phyloP scores from a whole-genome alignment of 2,113 vertebrate species.

The Solea solea region DNA sequence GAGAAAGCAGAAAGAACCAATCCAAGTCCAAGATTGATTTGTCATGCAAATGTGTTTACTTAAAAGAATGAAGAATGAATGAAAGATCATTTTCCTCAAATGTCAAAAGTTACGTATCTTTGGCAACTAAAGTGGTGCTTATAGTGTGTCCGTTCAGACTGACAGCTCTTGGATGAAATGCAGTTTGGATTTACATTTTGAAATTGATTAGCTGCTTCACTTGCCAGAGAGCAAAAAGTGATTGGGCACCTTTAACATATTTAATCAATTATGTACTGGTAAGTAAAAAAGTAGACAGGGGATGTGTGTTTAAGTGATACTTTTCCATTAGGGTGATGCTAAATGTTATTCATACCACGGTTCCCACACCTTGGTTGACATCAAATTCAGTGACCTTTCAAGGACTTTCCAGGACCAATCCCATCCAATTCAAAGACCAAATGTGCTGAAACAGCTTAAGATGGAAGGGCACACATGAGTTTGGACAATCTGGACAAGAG shows the following conservation, averaged over 20 bases:
- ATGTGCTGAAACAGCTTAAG: too few relatives aligned
- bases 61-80: neutral
- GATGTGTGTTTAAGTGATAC: too few relatives aligned
- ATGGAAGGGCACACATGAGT: too few relatives aligned
- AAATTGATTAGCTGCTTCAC: neutral
- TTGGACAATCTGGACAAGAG: too few relatives aligned
- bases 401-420: too few relatives aligned
- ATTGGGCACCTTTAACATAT: constrained; percentile 4
- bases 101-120: constrained; percentile 8
- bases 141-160: neutral
- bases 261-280: neutral
- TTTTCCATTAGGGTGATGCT: too few relatives aligned
- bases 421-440: too few relatives aligned
- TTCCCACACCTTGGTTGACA: too few relatives aligned
- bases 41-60: constrained; percentile 1
- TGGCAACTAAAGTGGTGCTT: neutral
- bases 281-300: too few relatives aligned
- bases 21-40: constrained; percentile 13
- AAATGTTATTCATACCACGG: too few relatives aligned
- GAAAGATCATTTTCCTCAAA: neutral
- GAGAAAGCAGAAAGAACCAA: constrained; percentile 30
- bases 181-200: neutral
- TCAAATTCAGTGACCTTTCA: too few relatives aligned
- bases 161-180: neutral
- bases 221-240: neutral